Base-by-base conservation (phyloP, 2,888 invertebrate genomes). In the Dioctria rufipes region DNA sequence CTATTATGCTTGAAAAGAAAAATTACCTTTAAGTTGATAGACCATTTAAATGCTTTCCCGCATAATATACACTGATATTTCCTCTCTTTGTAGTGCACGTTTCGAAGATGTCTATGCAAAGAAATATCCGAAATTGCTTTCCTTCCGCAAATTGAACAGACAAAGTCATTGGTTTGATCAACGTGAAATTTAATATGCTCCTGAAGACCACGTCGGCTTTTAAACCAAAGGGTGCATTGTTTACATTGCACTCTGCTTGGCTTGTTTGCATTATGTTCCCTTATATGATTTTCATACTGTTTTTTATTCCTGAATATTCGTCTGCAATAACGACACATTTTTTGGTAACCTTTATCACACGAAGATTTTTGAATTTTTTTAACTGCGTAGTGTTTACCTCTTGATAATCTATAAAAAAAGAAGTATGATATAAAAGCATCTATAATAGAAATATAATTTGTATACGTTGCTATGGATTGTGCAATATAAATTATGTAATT, bases 1-100 rank as follows among this genome's bases (percentile, higher is more conserved):
- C 25, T 25, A 25, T 25, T 25, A 25, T 25, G 2, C 25, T 73
- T 51, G n/a, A 3, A 13, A 71, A 11, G 39, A 39, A 6, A 11
- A 58, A 25, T 69, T 73, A 82, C 82, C 75, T 80, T 82, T 77
- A 82, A 80, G 73, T 80, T 80, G 13, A 80, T 71, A 0, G 80
- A 78, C 79, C 79, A 79, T 54, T 82, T 82, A 61, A 82, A 82
- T 66, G 78, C 82, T 75, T 82, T 82, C 43, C 78, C 66, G 66
- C 82, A 82, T n/a, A 82, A 58, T n/a, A 58, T 80, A 61, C 82
- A 82, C 40, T 78, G 80, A 67, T 78, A 82, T 51, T 80, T 78
- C 13, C 77, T n/a, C n/a, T 80, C 80, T 67, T 82, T 82, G 61
- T 80, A 80, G 66, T 82, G 81, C 5, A 82, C 81, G 46, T 82